Evolutionary conservation across 2,113 vertebrate species (phyloP).

Genomic region (Sylvia atricapilla): DNA sequence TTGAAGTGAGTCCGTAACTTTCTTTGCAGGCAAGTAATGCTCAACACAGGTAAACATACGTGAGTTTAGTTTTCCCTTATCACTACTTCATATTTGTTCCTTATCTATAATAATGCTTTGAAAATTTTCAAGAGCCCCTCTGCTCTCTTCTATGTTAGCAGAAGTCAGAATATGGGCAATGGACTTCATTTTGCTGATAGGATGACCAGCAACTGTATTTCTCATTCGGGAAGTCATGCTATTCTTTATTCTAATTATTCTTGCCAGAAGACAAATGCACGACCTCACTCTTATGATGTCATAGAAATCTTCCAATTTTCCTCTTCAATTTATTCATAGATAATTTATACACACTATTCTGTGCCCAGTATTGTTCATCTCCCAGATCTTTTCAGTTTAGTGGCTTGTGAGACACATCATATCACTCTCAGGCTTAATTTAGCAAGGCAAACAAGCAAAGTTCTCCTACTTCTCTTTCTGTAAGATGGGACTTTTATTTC

Average conservation of each 20-base stretch:
- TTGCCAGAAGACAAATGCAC: not conserved
- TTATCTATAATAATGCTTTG: not conserved
- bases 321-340: constrained; percentile 13
- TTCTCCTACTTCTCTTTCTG: not conserved
- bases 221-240: not conserved
- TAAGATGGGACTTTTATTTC: not conserved
- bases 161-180: not conserved
- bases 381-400: constrained; percentile 6
- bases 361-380: constrained; percentile 38
- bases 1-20: not conserved
- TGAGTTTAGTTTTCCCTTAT: not conserved
- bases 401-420: constrained; percentile 11
- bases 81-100: not conserved
- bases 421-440: constrained; percentile 24
- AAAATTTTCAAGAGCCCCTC: not conserved
- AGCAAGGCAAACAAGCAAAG: constrained; percentile 17
- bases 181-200: not conserved
- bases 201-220: not conserved
- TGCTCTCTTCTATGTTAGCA: not conserved
- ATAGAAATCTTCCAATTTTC: constrained; percentile 16
- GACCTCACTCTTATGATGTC: not conserved
- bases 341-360: constrained; percentile 41
- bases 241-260: not conserved
- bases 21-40: not conserved
- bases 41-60: not conserved